Evolutionary conservation across 2,797 vertebrate genomes (phyloP).

Genomic region (Micrastur ruficollis): DNA sequence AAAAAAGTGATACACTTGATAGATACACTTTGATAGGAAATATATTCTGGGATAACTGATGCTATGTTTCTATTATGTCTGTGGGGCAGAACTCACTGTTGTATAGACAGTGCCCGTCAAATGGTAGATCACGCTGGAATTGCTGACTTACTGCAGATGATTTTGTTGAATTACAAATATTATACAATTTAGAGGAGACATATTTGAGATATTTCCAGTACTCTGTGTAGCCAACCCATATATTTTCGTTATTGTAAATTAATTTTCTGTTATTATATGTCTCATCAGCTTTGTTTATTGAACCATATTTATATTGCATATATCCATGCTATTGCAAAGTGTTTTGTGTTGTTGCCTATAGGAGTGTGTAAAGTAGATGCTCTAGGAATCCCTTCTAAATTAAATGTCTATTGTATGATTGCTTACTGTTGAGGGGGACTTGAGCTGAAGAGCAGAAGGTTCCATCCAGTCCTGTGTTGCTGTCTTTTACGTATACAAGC

Average conservation of each 20-base stretch:
- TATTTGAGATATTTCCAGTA: background rate
- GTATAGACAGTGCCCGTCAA: background rate
- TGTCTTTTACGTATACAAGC: background rate
- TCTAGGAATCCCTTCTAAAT: background rate
- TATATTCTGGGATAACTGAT: background rate
- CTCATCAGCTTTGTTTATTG: background rate
- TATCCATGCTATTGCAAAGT: background rate
- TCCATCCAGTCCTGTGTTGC: background rate
- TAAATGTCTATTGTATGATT: background rate
- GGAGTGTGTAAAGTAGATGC: background rate
- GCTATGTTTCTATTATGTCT: background rate
- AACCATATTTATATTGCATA: background rate
- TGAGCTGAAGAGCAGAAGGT: background rate
- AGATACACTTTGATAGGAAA: background rate
- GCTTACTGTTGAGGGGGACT: background rate
- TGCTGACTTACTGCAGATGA: background rate
- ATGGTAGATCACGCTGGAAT: accelerated
- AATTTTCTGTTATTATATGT: background rate
- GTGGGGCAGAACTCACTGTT: background rate
- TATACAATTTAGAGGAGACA: background rate
- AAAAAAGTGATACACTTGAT: background rate
- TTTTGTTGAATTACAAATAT: background rate
- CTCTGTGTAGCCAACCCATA: background rate
- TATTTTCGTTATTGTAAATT: background rate
- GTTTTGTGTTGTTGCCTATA: background rate